phyloP scores from a whole-genome alignment of 2,113 vertebrate genomes.

The Rhinichthys klamathensis region DNA sequence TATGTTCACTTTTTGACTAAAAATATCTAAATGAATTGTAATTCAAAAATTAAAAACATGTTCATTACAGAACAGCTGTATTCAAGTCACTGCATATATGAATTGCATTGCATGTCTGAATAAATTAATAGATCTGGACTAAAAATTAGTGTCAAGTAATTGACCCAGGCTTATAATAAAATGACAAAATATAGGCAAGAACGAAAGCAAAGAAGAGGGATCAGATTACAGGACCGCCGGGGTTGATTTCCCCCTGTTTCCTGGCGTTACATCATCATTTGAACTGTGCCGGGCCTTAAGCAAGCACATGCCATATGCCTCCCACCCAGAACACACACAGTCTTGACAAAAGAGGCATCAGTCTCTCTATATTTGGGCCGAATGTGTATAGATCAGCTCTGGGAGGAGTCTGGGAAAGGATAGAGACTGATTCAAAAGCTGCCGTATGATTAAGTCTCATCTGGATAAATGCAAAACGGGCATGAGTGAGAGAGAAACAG shows the following conservation, averaged over 20 bases:
- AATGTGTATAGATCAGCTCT: constrained; percentile 44
- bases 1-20: too few relatives aligned
- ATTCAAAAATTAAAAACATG: too few relatives aligned
- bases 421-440: constrained; percentile 32
- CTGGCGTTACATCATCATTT: constrained; percentile 73
- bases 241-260: constrained; percentile 63
- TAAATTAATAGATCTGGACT: not conserved
- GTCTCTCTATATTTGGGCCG: constrained; percentile 57
- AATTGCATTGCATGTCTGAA: not conserved
- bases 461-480: constrained; percentile 44
- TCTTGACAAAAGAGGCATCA: constrained; percentile 57
- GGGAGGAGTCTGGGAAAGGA: constrained; percentile 43
- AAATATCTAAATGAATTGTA: too few relatives aligned
- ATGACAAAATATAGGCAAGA: not conserved
- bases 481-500: constrained; percentile 54
- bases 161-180: not conserved
- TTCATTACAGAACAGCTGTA: not conserved
- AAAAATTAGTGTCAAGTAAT: not conserved
- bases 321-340: constrained; percentile 61
- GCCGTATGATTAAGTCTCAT: constrained; percentile 4
- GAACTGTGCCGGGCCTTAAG: constrained; percentile 66
- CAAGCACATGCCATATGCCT: constrained; percentile 70
- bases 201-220: constrained; percentile 57
- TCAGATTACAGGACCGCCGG: constrained; percentile 72
- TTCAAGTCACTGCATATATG: not conserved